Base-by-base conservation (phyloP, 2,797 vertebrate species). In the Distichodus sexfasciatus region DNA sequence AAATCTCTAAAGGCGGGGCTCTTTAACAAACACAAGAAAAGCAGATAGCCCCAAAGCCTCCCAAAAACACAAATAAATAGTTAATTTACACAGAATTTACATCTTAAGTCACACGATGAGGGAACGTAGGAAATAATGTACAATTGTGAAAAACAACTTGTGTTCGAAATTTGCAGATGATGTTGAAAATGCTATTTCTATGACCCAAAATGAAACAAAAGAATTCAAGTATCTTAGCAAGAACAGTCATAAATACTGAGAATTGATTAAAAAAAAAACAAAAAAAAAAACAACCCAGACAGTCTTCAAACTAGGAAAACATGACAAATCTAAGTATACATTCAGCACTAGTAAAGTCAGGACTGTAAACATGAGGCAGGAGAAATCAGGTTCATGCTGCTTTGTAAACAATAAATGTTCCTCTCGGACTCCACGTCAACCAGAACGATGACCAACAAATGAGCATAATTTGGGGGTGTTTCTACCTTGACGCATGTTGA, bases 241-340 rank as follows among this genome's bases (percentile, higher is more conserved):
- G 40, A 62, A 38, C 5, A 7, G 12, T 15, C 31, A 53, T 57
- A 57, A 58, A 66, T 62, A 24, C 41, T 23, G 31, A 48, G 7
- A 70, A 67, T 57, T n/a, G n/a, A n/a, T n/a, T n/a, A n/a, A 66
- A 38, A 29, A 50, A 46, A 60, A 44, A 46, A 40, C 43, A 33
- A 46, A 46, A 24, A 54, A 24, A 63, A 51, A 66, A 76, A 48
- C 1, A 51, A 58, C 36, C 17, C 14, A 1, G 29, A 26, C 6
- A 47, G n/a, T 50, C 23, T 50, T 41, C 29, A 40, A 31, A 33
- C 71, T 48, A 40, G 28, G 33, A 72, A 71, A 74, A 40, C 19
- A 66, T n/a, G 36, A 50, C 33, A 66, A 51, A 70, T 82, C 87
- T 86, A 91, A 87, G 92, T 92, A 92, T 91, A 93, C 90, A 93